These are phyloP conservation scores for Propsilocerus akamusi DNA, from an alignment of 1,140 invertebrate species.

Conservation along the genomic window DNA sequence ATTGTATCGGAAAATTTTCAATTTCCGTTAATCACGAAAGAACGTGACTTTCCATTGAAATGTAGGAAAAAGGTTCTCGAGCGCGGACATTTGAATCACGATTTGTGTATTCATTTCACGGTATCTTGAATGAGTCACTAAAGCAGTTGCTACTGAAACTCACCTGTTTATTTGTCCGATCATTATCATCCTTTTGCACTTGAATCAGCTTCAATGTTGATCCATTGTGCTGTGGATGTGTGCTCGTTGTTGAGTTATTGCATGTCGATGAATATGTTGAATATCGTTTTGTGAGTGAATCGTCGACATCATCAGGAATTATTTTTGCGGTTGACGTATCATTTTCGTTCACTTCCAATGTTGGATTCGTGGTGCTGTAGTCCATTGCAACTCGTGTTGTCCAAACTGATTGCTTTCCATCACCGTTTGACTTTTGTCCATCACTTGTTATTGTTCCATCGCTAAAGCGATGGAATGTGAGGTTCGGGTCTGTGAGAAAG, in stretches of 20 bases:
- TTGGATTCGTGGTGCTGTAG: background rate
- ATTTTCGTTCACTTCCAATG: background rate
- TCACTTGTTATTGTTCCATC: background rate
- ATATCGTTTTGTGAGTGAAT: background rate
- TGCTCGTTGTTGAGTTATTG: background rate
- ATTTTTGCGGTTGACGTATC: background rate
- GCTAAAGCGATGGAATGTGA: constrained; percentile 5
- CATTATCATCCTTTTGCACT: background rate
- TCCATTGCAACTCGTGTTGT: background rate
- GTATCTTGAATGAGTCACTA: no score
- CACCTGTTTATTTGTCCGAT: background rate
- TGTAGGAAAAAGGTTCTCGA: background rate
- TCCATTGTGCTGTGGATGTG: background rate
- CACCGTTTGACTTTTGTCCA: background rate
- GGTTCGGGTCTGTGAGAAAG: background rate
- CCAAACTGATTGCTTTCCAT: background rate
- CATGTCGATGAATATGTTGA: background rate
- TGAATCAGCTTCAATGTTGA: background rate
- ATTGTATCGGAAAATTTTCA: background rate
- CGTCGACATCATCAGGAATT: background rate
- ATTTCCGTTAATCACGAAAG: background rate
- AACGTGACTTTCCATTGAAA: background rate
- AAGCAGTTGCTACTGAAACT: background rate
- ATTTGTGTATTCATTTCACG: no score
- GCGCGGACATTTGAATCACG: no score